A percentile compares a stretch with the other conserved stretches of the same genome.
These are phyloP conservation scores for Tillus elongatus DNA, from an alignment of 2,888 invertebrate species.

Conservation along the genomic window DNA sequence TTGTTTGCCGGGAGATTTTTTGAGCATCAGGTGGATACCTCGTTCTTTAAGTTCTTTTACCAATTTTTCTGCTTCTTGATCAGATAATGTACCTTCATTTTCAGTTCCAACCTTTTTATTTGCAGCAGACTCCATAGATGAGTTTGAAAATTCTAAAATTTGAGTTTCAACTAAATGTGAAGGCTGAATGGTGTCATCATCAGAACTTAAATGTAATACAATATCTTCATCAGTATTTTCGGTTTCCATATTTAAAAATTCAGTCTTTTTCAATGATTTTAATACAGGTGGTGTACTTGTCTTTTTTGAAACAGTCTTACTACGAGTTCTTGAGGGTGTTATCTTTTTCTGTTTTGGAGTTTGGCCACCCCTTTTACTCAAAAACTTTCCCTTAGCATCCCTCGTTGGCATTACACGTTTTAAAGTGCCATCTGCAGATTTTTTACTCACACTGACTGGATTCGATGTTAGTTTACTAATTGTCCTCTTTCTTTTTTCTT, in stretches of 20 bases:
- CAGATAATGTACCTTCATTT: background rate
- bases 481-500: too few relatives aligned
- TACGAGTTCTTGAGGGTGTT: too few relatives aligned
- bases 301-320: too few relatives aligned
- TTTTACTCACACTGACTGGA: too few relatives aligned
- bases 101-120: background rate
- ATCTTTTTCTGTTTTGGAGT: too few relatives aligned
- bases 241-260: slow-evolving; percentile 7
- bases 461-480: too few relatives aligned
- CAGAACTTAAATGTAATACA: slow-evolving; percentile 23
- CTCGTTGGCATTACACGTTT: too few relatives aligned
- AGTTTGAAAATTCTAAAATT: slow-evolving; percentile 12
- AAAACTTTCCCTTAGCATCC: too few relatives aligned
- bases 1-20: slow-evolving; percentile 26
- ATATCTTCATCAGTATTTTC: slow-evolving; percentile 14
- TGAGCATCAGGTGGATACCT: slow-evolving; percentile 36
- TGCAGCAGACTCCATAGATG: slow-evolving; percentile 7
- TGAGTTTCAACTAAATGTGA: slow-evolving; percentile 12
- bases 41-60: slow-evolving; percentile 33
- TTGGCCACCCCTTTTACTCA: too few relatives aligned
- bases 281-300: too few relatives aligned
- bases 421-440: too few relatives aligned
- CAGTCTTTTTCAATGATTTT: too few relatives aligned
- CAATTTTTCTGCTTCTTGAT: slow-evolving; percentile 25
- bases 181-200: slow-evolving; percentile 19